Conservation (phyloP, 2,797 vertebrate genomes). For the Pipistrellus pygmaeus region DNA sequence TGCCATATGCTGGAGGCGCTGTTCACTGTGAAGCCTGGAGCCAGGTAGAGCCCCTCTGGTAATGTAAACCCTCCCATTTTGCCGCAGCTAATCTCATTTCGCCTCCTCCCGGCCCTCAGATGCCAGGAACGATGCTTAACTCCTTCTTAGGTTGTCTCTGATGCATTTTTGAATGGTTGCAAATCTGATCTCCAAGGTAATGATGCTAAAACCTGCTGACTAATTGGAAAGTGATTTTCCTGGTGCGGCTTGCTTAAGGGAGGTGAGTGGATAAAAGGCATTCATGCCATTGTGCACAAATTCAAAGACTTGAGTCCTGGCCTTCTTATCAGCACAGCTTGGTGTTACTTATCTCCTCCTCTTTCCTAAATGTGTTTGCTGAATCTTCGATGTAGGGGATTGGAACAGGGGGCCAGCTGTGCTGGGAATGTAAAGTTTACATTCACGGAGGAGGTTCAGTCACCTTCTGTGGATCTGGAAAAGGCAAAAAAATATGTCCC, state of each 20-base stretch:
- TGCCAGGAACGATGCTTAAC: slow-evolving; percentile 87
- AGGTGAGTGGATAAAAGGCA: slow-evolving; percentile 73
- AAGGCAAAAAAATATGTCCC: slow-evolving; percentile 60
- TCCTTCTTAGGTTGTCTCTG: slow-evolving; percentile 86
- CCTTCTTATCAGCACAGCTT: slow-evolving; percentile 34
- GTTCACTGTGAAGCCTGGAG: slow-evolving; percentile 87
- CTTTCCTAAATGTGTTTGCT: slow-evolving; percentile 57
- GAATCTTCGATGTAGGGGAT: slow-evolving; percentile 77
- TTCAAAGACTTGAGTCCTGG: slow-evolving; percentile 60
- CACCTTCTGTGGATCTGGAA: slow-evolving; percentile 81
- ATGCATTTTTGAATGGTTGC: slow-evolving; percentile 87
- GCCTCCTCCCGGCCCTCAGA: slow-evolving; percentile 85
- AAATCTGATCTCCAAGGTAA: slow-evolving; percentile 88
- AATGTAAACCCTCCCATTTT: slow-evolving; percentile 86
- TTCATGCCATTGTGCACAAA: slow-evolving; percentile 76
- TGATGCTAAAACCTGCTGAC: slow-evolving; percentile 87
- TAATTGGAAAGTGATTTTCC: slow-evolving; percentile 86
- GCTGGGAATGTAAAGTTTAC: slow-evolving; percentile 77
- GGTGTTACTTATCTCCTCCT: slow-evolving; percentile 77
- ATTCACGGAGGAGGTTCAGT: slow-evolving; percentile 75
- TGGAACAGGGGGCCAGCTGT: slow-evolving; percentile 79
- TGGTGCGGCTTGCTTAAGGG: slow-evolving; percentile 80
- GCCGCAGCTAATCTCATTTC: slow-evolving; percentile 87
- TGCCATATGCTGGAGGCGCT: slow-evolving; percentile 87
- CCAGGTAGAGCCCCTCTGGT: slow-evolving; percentile 87